Evolutionary conservation across 2,888 invertebrate genomes (phyloP), one percentile per base, ranked within the genome.

Genomic region (Synanthedon myopaeformis): DNA sequence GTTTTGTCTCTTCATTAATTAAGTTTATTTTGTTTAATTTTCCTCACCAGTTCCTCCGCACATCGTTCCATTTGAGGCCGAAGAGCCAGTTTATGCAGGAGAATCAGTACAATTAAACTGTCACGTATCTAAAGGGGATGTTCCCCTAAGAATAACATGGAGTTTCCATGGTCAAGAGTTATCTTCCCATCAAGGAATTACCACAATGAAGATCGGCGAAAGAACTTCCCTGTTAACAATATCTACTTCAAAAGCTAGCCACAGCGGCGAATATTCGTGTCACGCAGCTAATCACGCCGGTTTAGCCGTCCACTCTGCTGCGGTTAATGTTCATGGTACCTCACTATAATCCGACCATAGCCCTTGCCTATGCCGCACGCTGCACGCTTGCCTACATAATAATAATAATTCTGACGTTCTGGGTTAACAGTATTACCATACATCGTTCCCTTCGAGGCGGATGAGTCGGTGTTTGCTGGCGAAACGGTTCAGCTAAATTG

Each of bases 131-230:
- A 91, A 91, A 76, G 92, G 93, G 54, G 93, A 94, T 70, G 76
- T 88, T 58, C 94, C 94, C 52, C 88, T 96, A 56, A 89, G 89
- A 60, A 91, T 96, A 56, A 89, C 88, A 52, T 96, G 95, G 95
- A 90, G 89, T 67, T 92, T 93, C 74, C 92, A 94, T 75, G 87
- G 90, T 62, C 76, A 85, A 74, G 89, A 88, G 58, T 76, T 87
- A 54, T 85, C 88, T 66, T 85, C 87, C 61, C 83, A 86, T 57
- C 81, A 88, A 74, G 89, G 90, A 72, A 86, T 90, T 61, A 79
- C 87, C 53, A 88, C 91, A 56, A 89, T 85, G 72, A 89, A 88
- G 73, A 89, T 90, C 69, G 90, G 90, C 60, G 89, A 89, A 67
- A 88, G 90, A 74, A 90, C 92, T 56, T 92, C 91, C 59, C 89